Evolutionary conservation across 2,888 invertebrate species (phyloP), one percentile per base, ranked within the genome.

Genomic region (Acleris sparsana): DNA sequence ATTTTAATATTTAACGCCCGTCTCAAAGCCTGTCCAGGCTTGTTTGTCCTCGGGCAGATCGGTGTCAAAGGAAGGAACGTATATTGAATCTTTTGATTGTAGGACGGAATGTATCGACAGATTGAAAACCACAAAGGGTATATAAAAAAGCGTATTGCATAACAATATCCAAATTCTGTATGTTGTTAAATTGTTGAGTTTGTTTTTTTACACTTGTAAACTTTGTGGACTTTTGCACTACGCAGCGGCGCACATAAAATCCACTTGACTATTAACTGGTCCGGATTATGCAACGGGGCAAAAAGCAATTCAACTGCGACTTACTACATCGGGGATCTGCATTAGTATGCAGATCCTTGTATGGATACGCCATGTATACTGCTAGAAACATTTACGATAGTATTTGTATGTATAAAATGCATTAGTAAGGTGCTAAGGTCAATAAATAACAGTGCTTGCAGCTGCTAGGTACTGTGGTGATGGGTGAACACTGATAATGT

Each of bases 1-100:
- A 85, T 80, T 76, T 83, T 71, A 86, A 84, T 84, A 83, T 82
- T 79, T 75, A 80, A 74, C 76, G 69, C 68, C 67, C 62, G 63
- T 60, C 72, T 80, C 82, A 79, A 81, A 84, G 78, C 76, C 69
- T 66, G 69, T 67, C 64, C 65, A 62, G 62, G 62, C 71, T 49
- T 76, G 75, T 76, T 73, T 75, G 72, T 67, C 46, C 22, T 22
- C 46, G 4, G 51, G 43, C 44, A 17, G 55, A 44, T 49, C 25
- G 48, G 25, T 51, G 52, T 62, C 66, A 62, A 66, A 66, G 66
- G 33, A 61, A 33, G 51, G 22, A 20, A 20, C 51, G 51, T 49
- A 53, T 53, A 17, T 39, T 17, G 44, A 39, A 18, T 39, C 53
- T 22, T 53, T 60, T 39, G 51, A 64, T 59, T 53, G 39, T 63